These are phyloP conservation scores for Pseudomyrmex pallidus DNA, from an alignment of 1,140 invertebrate species.

Conservation along the genomic window DNA sequence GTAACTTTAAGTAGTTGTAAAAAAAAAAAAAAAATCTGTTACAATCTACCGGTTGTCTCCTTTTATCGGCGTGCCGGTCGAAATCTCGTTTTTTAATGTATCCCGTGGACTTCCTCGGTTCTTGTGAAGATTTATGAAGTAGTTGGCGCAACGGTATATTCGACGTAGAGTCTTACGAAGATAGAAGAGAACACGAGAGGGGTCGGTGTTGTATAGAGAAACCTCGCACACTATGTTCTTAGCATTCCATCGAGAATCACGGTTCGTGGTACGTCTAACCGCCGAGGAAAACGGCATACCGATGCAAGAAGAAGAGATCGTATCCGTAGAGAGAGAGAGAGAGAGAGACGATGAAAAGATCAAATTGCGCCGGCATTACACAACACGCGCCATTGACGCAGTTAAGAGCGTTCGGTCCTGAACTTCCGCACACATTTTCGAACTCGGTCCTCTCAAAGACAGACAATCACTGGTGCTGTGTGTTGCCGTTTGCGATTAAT, in stretches of 20 bases:
- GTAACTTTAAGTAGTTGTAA: not conserved
- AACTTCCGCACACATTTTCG: conserved; percentile 43
- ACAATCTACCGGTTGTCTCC: not conserved
- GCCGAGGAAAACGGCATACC: conserved; percentile 58
- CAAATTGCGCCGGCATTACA: conserved; percentile 28
- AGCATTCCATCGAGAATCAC: conserved; percentile 73
- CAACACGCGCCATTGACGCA: conserved; percentile 63
- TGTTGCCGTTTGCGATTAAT: not conserved
- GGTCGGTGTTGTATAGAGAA: conserved; percentile 47
- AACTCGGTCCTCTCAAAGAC: conserved; percentile 51
- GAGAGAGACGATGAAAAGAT: conserved; percentile 52
- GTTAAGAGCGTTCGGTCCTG: conserved; percentile 20
- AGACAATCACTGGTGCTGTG: not conserved
- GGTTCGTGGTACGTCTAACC: conserved; percentile 65
- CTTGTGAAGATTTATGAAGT: conserved; percentile 63
- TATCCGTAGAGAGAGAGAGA: conserved; percentile 41
- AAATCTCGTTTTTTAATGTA: conserved; percentile 60
- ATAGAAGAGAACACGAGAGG: conserved; percentile 24
- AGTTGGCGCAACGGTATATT: conserved; percentile 66
- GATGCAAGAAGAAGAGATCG: conserved; percentile 36
- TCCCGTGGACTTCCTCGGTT: conserved; percentile 53
- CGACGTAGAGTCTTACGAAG: conserved; percentile 32
- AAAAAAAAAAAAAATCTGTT: not conserved
- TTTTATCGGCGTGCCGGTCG: conserved; percentile 11
- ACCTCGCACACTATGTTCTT: conserved; percentile 67